Percentiles rank a stretch among this genome's conserved stretches.
These are phyloP conservation scores for Nematolebias whitei DNA, from an alignment of 2,113 vertebrate species.

Conservation along the genomic window DNA sequence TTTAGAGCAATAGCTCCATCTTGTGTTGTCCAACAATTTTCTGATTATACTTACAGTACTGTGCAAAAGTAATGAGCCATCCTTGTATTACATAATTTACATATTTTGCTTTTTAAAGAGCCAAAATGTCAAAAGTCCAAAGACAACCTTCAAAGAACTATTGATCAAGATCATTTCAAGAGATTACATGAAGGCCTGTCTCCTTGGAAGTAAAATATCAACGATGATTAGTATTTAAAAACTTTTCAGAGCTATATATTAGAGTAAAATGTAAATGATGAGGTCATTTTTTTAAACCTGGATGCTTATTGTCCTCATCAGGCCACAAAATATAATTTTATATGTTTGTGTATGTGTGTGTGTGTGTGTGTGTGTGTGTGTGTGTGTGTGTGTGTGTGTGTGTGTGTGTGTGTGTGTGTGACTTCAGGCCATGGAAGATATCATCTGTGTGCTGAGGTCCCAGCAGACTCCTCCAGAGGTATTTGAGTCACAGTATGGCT, in stretches of 20 bases:
- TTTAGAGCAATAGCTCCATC: slow-evolving; percentile 57
- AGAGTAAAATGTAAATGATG: background rate
- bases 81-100: no score
- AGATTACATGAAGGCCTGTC: no score
- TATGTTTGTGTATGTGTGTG: slow-evolving; percentile 14
- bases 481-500: slow-evolving; percentile 89
- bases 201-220: no score
- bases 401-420: slow-evolving; percentile 14
- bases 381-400: slow-evolving; percentile 22
- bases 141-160: no score
- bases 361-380: slow-evolving; percentile 9
- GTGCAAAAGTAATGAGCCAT: no score
- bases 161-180: no score
- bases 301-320: background rate
- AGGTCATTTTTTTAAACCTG: background rate
- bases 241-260: background rate
- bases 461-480: slow-evolving; percentile 84
- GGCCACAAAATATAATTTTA: background rate
- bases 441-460: slow-evolving; percentile 91
- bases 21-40: slow-evolving; percentile 63
- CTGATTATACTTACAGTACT: no score
- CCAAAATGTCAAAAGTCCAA: background rate
- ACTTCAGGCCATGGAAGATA: slow-evolving; percentile 91
- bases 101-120: no score
- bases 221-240: no score